These are phyloP conservation scores for Seira musarum DNA, from an alignment of 2,888 invertebrate species.

Conservation along the genomic window DNA sequence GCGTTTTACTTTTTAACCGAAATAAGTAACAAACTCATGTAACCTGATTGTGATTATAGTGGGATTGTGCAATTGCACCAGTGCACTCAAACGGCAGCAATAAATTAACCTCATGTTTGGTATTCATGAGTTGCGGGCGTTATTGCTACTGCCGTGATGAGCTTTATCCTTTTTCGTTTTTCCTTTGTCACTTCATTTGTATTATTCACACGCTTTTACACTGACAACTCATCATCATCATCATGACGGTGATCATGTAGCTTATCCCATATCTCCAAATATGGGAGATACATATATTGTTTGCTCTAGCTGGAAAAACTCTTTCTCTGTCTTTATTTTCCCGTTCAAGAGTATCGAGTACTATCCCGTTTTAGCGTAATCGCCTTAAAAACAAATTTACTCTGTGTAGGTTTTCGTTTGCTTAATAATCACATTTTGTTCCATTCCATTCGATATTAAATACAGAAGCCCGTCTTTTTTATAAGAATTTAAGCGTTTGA, in stretches of 20 bases:
- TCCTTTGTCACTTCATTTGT: slow-evolving; percentile 9
- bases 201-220: not conserved
- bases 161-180: slow-evolving; percentile 3
- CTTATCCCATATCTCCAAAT: not conserved
- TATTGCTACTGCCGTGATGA: slow-evolving; percentile 1
- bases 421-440: not conserved
- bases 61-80: not conserved
- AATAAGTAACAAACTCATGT: too few relatives aligned
- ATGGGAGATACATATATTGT: not conserved
- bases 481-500: too few relatives aligned
- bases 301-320: not conserved
- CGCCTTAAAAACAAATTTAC: not conserved
- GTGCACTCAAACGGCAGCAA: not conserved
- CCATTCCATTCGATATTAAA: not conserved
- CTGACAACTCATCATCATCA: not conserved
- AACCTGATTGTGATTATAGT: not conserved
- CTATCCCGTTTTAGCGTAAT: not conserved
- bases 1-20: too few relatives aligned
- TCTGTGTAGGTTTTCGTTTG: not conserved
- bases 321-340: not conserved
- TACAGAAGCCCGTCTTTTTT: too few relatives aligned
- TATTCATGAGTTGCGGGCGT: not conserved
- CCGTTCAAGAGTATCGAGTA: too few relatives aligned
- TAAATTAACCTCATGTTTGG: not conserved
- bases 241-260: too few relatives aligned